phyloP scores from a whole-genome alignment of 2,888 invertebrate species.

The Campoletis raptor region DNA sequence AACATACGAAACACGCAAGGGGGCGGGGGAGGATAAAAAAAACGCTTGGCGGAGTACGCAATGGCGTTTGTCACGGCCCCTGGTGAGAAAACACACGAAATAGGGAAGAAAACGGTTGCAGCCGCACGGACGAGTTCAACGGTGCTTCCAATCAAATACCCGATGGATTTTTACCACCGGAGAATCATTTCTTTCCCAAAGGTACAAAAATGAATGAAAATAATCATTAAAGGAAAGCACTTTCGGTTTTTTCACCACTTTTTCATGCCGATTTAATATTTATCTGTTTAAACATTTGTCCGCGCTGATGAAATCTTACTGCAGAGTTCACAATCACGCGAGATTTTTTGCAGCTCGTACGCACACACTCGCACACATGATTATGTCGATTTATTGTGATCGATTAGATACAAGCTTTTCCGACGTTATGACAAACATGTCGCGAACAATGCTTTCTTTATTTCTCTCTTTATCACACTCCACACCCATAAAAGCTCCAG shows the following conservation, averaged over 20 bases:
- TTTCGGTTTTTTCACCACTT: neutral
- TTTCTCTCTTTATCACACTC: conserved; percentile 64
- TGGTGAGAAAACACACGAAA: conserved; percentile 27
- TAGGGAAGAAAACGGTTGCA: neutral
- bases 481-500: conserved; percentile 72
- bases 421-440: neutral
- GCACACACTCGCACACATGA: neutral
- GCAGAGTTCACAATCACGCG: conserved; percentile 2
- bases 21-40: neutral
- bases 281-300: neutral
- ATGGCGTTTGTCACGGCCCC: conserved; percentile 35
- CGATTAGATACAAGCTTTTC: neutral
- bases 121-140: conserved; percentile 60
- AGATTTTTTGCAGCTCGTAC: neutral
- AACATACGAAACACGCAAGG: neutral
- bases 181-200: neutral
- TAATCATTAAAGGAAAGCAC: neutral
- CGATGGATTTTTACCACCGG: conserved; percentile 7
- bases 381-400: neutral
- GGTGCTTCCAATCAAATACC: conserved; percentile 10
- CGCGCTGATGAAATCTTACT: neutral
- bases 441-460: neutral
- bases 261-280: neutral
- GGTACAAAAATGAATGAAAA: neutral
- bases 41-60: conserved; percentile 18